Conservation (phyloP, 2,888 invertebrate genomes). For the Caenorhabditis afra region DNA sequence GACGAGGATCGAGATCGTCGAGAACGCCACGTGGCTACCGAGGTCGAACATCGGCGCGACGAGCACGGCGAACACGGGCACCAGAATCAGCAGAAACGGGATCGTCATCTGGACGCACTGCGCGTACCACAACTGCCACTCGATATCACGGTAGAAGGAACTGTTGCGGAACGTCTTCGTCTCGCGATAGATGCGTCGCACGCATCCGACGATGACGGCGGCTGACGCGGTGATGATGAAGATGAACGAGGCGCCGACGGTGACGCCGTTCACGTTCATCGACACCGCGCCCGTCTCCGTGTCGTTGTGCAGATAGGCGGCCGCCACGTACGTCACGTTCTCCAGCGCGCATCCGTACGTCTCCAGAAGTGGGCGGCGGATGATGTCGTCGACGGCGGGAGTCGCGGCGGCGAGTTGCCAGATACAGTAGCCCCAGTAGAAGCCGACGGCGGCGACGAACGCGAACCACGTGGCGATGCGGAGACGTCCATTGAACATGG, state of each 20-base stretch:
- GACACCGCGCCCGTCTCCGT: too few relatives aligned
- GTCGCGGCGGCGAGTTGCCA: constrained; percentile 12
- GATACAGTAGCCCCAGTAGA: constrained; percentile 25
- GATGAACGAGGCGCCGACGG: not conserved
- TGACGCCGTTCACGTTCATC: not conserved
- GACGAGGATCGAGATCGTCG: constrained; percentile 7
- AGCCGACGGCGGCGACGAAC: not conserved
- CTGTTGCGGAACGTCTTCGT: not conserved
- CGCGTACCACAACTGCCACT: constrained; percentile 13
- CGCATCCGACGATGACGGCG: not conserved
- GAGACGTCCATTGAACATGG: too few relatives aligned
- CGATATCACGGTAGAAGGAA: not conserved
- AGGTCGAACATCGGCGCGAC: constrained; percentile 9
- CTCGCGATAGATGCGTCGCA: not conserved
- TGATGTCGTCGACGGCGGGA: constrained; percentile 26
- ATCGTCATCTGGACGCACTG: constrained; percentile 9
- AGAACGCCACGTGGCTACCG: constrained; percentile 20
- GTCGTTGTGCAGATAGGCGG: too few relatives aligned
- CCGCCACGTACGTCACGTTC: too few relatives aligned
- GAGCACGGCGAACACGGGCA: constrained; percentile 16
- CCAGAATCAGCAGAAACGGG: constrained; percentile 9
- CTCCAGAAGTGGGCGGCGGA: not conserved
- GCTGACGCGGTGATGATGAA: not conserved
- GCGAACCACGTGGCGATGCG: constrained; percentile 8
- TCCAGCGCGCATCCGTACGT: not conserved